A percentile compares a stretch with the other conserved stretches of the same genome.
Conservation (phyloP, 1,140 invertebrate genomes). For the Lepidurus apus region DNA sequence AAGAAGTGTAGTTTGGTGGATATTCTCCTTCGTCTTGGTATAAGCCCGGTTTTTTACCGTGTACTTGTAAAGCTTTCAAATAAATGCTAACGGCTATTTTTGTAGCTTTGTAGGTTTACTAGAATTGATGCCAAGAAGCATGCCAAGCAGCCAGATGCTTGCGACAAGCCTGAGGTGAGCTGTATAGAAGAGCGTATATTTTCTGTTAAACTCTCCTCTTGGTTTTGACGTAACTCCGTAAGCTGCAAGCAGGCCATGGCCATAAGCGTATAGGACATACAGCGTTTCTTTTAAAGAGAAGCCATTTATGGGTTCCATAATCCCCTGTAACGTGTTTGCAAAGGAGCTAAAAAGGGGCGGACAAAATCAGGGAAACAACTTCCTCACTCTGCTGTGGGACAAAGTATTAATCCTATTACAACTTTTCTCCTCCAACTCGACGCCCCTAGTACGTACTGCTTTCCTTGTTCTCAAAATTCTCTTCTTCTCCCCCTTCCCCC, state of each 20-base stretch:
- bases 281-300: too few species aligned
- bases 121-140: conserved; percentile 20
- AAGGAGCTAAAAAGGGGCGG: conserved; percentile 20
- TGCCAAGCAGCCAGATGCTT: conserved; percentile 28
- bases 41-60: too few species aligned
- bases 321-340: too few species aligned
- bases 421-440: background rate
- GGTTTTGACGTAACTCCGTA: background rate
- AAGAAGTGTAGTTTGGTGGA: too few species aligned
- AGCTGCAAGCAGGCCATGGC: too few species aligned
- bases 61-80: background rate
- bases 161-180: conserved; percentile 29
- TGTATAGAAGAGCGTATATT: background rate
- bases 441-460: background rate
- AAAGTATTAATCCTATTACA: background rate
- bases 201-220: background rate
- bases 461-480: background rate
- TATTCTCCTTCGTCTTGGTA: too few species aligned
- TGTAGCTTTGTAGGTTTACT: conserved; percentile 10
- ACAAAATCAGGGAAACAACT: background rate
- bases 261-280: too few species aligned
- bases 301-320: too few species aligned
- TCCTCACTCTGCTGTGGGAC: background rate
- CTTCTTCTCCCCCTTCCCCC: background rate
- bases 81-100: background rate